A percentile compares a stretch with the other conserved stretches of the same genome.
Conservation (phyloP, 1,140 invertebrate genomes). For the Drosophila mayri region DNA sequence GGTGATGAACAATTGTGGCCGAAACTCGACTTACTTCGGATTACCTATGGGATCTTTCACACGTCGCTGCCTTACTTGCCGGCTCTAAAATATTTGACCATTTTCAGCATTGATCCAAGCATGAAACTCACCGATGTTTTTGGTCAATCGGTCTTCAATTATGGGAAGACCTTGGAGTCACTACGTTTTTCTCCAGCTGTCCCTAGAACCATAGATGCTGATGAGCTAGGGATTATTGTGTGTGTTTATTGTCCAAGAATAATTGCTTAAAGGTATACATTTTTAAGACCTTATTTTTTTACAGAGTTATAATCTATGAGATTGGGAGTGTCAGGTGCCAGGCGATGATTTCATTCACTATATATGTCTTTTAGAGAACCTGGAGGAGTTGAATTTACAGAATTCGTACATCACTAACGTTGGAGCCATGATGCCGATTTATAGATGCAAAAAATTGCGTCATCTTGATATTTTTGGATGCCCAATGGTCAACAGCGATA, state of each 20-base stretch:
- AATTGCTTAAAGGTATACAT: too few species aligned
- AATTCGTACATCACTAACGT: not conserved
- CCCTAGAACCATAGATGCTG: not conserved
- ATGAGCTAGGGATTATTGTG: not conserved
- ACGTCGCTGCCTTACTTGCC: conserved; percentile 10
- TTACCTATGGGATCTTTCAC: not conserved
- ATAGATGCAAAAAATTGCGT: not conserved
- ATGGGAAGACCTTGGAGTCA: not conserved
- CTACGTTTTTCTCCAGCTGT: not conserved
- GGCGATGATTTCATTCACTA: not conserved
- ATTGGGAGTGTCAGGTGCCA: not conserved
- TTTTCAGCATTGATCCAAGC: not conserved
- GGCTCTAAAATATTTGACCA: not conserved
- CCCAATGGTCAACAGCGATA: not conserved
- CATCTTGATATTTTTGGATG: not conserved
- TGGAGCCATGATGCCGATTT: not conserved
- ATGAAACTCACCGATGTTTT: not conserved
- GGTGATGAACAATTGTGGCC: not conserved
- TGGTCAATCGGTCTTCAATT: not conserved
- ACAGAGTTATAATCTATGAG: too few species aligned
- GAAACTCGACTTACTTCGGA: not conserved
- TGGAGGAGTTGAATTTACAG: not conserved
- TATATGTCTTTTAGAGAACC: not conserved
- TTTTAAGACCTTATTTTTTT: too few species aligned
- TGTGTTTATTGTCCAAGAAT: too few species aligned